phyloP scores from a whole-genome alignment of 2,113 vertebrate species.

The Cephalopterus ornatus region DNA sequence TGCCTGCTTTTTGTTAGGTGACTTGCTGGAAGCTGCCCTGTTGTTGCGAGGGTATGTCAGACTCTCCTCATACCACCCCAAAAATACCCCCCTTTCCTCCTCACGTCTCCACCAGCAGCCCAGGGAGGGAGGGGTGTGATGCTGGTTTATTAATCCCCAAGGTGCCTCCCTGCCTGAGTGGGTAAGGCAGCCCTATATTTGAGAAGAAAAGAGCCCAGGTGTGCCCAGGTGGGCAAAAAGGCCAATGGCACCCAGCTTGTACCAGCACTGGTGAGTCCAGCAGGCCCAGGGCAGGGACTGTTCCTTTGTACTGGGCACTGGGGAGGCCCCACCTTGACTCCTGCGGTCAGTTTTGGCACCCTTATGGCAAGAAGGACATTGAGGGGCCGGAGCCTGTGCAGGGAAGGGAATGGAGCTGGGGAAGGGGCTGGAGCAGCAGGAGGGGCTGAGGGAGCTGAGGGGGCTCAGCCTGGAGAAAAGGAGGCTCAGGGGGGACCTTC shows the following conservation, averaged over 20 bases:
- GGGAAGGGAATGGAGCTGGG: background rate
- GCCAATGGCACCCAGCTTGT: background rate
- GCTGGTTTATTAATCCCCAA: background rate
- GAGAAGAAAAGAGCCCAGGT: background rate
- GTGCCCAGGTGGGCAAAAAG: background rate
- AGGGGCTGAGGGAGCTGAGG: background rate
- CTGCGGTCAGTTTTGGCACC: background rate
- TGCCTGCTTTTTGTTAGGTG: background rate
- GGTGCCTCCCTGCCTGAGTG: background rate
- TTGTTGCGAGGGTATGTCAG: too few relatives aligned
- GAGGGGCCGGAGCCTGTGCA: background rate
- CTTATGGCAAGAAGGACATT: background rate
- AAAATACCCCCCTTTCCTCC: background rate
- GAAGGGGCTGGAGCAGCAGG: background rate
- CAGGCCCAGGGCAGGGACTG: background rate
- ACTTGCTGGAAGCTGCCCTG: background rate
- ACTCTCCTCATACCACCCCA: background rate
- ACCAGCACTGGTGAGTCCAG: background rate
- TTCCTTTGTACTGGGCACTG: background rate
- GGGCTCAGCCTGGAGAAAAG: background rate
- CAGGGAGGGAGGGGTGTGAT: rapidly evolving
- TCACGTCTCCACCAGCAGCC: rapidly evolving
- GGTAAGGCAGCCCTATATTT: background rate
- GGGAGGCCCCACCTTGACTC: background rate
- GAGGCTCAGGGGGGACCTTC: background rate